Conservation (phyloP, 2,888 invertebrate genomes). For the Sturmia bella region DNA sequence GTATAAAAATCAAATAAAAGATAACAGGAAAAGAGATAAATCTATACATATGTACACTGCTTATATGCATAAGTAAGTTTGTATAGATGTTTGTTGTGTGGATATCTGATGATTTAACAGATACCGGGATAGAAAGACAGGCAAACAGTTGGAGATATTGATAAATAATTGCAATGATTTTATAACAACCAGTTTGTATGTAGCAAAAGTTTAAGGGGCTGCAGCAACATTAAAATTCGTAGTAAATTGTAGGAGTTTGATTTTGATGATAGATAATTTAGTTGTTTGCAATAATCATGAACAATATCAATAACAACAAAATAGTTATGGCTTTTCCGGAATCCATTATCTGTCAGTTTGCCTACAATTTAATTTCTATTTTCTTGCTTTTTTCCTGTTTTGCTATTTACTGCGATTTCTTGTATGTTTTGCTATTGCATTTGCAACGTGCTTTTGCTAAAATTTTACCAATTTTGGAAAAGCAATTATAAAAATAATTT, state of each 20-base stretch:
- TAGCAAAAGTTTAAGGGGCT: constrained; percentile 2
- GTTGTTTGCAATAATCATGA: constrained; percentile 51
- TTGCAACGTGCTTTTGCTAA: constrained; percentile 69
- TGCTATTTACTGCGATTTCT: constrained; percentile 25
- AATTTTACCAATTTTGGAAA: constrained; percentile 71
- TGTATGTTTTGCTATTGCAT: constrained; percentile 34
- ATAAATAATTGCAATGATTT: constrained; percentile 54
- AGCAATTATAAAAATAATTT: constrained; percentile 43
- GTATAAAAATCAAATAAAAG: constrained; percentile 49
- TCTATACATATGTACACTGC: not conserved
- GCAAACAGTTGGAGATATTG: constrained; percentile 30
- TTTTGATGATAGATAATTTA: constrained; percentile 58
- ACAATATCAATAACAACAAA: constrained; percentile 34
- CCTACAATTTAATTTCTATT: constrained; percentile 19
- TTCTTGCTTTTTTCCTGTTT: constrained; percentile 5
- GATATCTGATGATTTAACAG: constrained; percentile 49
- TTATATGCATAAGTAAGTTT: not conserved
- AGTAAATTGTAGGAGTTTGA: constrained; percentile 46
- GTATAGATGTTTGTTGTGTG: not conserved
- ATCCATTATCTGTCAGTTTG: constrained; percentile 21
- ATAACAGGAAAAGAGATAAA: constrained; percentile 44
- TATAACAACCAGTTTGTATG: constrained; percentile 24
- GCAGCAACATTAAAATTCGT: constrained; percentile 1
- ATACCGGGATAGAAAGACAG: constrained; percentile 14
- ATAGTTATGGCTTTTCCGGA: constrained; percentile 46